Percentiles rank a stretch among this genome's conserved stretches.
Conservation (phyloP, 2,888 invertebrate species). For the Chrysolina americana region DNA sequence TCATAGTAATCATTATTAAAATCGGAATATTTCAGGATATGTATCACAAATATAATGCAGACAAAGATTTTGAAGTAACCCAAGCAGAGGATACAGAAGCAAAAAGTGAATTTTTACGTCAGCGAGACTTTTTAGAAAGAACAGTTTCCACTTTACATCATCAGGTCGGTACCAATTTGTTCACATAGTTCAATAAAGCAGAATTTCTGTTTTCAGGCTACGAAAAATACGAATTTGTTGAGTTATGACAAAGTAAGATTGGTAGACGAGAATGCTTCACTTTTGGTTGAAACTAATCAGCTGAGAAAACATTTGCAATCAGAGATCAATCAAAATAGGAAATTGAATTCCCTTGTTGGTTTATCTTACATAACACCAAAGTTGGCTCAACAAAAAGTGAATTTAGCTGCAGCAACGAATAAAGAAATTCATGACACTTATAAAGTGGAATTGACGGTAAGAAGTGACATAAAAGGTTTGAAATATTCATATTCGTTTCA, state of each 20-base stretch:
- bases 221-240: conserved; percentile 61
- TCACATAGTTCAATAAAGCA: background rate
- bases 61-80: conserved; percentile 78
- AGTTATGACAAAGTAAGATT: conserved; percentile 67
- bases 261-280: conserved; percentile 80
- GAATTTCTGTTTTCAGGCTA: conserved; percentile 60
- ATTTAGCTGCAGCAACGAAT: conserved; percentile 75
- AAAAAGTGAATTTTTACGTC: conserved; percentile 83
- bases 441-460: conserved; percentile 71
- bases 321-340: conserved; percentile 77
- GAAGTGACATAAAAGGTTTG: conserved; percentile 35
- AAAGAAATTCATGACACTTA: conserved; percentile 75
- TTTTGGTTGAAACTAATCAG: conserved; percentile 84
- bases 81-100: conserved; percentile 81
- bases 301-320: conserved; percentile 80
- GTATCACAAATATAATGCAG: conserved; percentile 81
- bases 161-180: conserved; percentile 55
- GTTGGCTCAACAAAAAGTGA: conserved; percentile 76
- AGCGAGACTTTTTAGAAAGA: conserved; percentile 85
- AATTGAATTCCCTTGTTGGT: conserved; percentile 82
- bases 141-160: conserved; percentile 73
- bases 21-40: conserved; percentile 70
- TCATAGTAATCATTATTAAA: too few relatives aligned
- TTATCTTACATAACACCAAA: conserved; percentile 74
- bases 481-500: too few relatives aligned